A percentile compares a stretch with the other conserved stretches of the same genome.
Evolutionary conservation across 2,888 invertebrate genomes (phyloP).

Genomic region (Linnaemya tessellans): DNA sequence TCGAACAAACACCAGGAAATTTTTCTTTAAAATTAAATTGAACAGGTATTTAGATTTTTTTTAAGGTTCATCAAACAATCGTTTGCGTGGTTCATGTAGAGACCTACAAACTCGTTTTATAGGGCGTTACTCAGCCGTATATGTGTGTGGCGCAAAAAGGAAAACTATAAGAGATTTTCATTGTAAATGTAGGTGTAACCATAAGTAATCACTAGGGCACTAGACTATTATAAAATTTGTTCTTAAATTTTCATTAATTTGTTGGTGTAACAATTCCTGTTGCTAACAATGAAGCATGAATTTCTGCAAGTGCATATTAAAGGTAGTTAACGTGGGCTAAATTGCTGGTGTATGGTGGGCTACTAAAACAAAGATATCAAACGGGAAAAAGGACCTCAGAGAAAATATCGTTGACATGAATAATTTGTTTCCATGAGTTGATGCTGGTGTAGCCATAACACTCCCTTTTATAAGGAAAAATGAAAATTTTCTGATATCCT

Average conservation of each 20-base stretch:
- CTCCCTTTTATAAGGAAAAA: too few relatives aligned
- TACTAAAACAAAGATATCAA: slow-evolving; percentile 66
- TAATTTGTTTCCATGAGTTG: too few relatives aligned
- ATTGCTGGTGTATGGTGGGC: slow-evolving; percentile 48
- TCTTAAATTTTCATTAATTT: background rate
- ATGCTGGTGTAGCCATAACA: too few relatives aligned
- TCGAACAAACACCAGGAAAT: background rate
- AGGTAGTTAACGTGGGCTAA: slow-evolving; percentile 49
- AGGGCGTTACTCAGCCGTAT: slow-evolving; percentile 40
- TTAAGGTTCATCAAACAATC: background rate
- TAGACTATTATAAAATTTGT: background rate
- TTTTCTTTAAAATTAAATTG: background rate
- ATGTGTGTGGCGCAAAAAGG: slow-evolving; percentile 24
- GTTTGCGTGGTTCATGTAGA: background rate
- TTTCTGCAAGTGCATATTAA: slow-evolving; percentile 10
- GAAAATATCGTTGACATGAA: too few relatives aligned
- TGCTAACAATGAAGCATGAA: background rate
- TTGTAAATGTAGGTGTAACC: slow-evolving; percentile 45
- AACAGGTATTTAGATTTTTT: slow-evolving; percentile 50
- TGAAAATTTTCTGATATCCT: too few relatives aligned
- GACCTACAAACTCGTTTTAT: background rate
- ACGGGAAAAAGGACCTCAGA: background rate
- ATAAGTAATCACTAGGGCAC: slow-evolving; percentile 24
- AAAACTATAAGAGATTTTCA: background rate
- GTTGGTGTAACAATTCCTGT: background rate